A percentile compares a stretch with the other conserved stretches of the same genome.
phyloP scores from a whole-genome alignment of 1,140 invertebrate species.

The Andricus grossulariae region DNA sequence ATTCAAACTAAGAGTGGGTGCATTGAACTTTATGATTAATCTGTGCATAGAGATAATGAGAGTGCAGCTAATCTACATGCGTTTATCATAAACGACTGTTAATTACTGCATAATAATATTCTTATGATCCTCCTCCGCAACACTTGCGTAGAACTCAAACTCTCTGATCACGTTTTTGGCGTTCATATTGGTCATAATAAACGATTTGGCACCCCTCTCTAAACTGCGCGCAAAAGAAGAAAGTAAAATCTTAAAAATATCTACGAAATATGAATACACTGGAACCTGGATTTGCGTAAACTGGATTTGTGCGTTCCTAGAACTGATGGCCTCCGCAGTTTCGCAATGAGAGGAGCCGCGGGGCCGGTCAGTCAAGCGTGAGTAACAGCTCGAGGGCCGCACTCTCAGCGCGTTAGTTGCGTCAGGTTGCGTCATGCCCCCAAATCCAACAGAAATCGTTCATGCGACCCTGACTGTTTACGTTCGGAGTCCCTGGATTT shows the following conservation, averaged over 20 bases:
- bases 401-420: background rate
- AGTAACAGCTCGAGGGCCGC: no score
- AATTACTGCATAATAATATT: conserved; percentile 23
- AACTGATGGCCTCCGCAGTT: no score
- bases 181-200: conserved; percentile 20
- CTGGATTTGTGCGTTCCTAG: no score
- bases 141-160: conserved; percentile 11
- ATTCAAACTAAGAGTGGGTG: background rate
- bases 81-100: conserved; percentile 20
- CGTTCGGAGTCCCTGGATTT: no score
- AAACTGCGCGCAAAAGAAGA: background rate
- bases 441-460: no score
- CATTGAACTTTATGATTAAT: conserved; percentile 19
- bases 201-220: conserved; percentile 25
- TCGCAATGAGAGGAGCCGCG: no score
- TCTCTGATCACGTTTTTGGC: conserved; percentile 29
- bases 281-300: background rate
- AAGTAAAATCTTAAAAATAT: background rate
- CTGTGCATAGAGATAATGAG: conserved; percentile 7
- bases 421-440: background rate
- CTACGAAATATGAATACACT: background rate
- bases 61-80: conserved; percentile 19
- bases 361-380: no score
- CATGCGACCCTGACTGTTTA: no score
- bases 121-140: conserved; percentile 14